Evolutionary conservation across 2,888 invertebrate genomes (phyloP).

Genomic region (Drosophila cracens): DNA sequence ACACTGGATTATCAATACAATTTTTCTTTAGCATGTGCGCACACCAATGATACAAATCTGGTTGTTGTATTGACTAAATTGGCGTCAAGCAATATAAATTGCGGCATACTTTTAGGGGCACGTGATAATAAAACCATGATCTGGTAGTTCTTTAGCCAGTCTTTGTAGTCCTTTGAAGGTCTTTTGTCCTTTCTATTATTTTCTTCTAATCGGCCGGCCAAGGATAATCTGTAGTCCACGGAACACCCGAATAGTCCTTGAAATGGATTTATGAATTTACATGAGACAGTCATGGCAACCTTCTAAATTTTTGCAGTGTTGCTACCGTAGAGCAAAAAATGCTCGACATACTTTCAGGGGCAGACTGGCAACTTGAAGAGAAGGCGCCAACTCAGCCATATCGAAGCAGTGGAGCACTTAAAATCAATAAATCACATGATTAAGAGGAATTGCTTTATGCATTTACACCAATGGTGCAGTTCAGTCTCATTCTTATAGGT

Average conservation of each 20-base stretch:
- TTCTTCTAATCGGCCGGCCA: too few species aligned
- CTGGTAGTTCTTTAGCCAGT: not conserved
- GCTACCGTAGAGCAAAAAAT: not conserved
- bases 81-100: not conserved
- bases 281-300: not conserved
- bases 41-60: not conserved
- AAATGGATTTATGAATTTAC: not conserved
- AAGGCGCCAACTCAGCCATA: not conserved
- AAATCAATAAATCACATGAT: not conserved
- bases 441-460: not conserved
- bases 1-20: not conserved
- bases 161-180: too few species aligned
- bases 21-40: not conserved
- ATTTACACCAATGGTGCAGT: not conserved
- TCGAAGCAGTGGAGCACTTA: not conserved
- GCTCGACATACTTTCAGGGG: not conserved
- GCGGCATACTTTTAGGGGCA: not conserved
- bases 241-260: not conserved
- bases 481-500: not conserved
- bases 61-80: not conserved
- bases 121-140: accelerated
- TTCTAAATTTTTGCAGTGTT: not conserved
- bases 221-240: too few species aligned
- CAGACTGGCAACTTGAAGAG: not conserved
- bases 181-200: too few species aligned